Evolutionary conservation across 2,113 vertebrate species (phyloP), one percentile per base, ranked within the genome.

Genomic region (Vireo altiloquus): DNA sequence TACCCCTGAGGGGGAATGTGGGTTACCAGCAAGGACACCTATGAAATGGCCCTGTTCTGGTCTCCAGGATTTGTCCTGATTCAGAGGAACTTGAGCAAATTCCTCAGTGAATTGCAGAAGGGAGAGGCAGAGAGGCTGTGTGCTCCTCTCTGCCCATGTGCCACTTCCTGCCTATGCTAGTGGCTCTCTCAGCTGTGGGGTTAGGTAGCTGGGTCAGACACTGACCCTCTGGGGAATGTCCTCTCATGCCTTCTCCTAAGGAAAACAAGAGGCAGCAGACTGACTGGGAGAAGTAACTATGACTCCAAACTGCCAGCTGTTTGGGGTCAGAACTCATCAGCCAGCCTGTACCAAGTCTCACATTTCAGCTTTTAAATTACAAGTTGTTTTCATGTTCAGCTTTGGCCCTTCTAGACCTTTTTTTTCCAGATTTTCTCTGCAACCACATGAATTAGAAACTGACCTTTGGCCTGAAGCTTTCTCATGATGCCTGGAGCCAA

Each of bases 11-110:
- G 88, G 57, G 39, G 17, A 93, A 95, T 95, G 87, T 94, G 85
- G 90, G 89, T 91, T 94, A 94, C 52, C 8, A 33, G 72, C 93
- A 96, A 94, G 91, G 92, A 65, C 95, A 94, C 54, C 74, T 91
- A 61, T 52, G 74, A 78, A 74, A 84, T 90, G 92, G 76, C 85
- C 86, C 89, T 88, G 85, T 96, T 96, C 88, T 82, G 71, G 30
- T 83, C 82, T 88, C 68, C 60, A 69, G 68, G 60, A 77, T 92
- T 93, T 91, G 95, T 63, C 85, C 95, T 95, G 57, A 89, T 96
- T 97, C 82, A 71, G 61, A 93, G 64, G 37, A 96, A 71, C 1
- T 10, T 50, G 8, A 90, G 40, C 16, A 76, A 91, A 90, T 82
- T 96, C 75, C 39, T 69, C 37, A 40, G 2, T 0, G 84, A 69